phyloP scores from a whole-genome alignment of 2,797 vertebrate species.

The Cetoscarus ocellatus region DNA sequence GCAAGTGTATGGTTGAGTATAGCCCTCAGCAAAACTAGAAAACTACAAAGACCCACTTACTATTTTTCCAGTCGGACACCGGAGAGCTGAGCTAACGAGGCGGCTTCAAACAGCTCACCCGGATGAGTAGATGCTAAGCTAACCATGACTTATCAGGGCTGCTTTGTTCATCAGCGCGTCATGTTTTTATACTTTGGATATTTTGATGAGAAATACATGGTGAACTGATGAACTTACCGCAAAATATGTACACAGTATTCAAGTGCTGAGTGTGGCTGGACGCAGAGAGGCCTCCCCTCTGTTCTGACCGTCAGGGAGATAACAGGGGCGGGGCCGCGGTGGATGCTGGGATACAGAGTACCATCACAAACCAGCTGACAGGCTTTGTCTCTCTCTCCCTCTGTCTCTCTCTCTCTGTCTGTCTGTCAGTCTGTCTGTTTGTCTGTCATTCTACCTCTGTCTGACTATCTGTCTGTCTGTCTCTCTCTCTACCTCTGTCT shows the following conservation, averaged over 20 bases:
- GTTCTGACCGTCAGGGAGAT: slow-evolving; percentile 28
- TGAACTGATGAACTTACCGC: slow-evolving; percentile 43
- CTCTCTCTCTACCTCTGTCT: too few relatives aligned
- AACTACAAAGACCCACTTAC: background rate
- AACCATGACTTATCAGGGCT: background rate
- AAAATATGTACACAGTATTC: background rate
- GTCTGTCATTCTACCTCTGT: too few relatives aligned
- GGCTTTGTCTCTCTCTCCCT: background rate
- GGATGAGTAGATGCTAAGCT: background rate
- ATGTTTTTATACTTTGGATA: background rate
- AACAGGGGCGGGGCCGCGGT: slow-evolving; percentile 42
- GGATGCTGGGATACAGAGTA: slow-evolving; percentile 67
- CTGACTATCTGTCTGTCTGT: too few relatives aligned
- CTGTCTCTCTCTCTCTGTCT: background rate
- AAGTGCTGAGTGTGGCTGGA: slow-evolving; percentile 28
- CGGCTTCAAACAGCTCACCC: slow-evolving; percentile 13
- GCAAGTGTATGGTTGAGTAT: background rate
- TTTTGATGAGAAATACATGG: background rate
- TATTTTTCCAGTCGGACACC: slow-evolving; percentile 19
- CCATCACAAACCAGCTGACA: background rate
- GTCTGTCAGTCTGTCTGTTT: too few relatives aligned
- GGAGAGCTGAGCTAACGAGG: slow-evolving; percentile 9
- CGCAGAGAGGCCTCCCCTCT: slow-evolving; percentile 55
- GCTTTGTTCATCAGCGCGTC: background rate
- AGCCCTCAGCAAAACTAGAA: background rate